Evolutionary conservation across 2,113 vertebrate genomes (phyloP).

Genomic region (Bothrops jararaca): DNA sequence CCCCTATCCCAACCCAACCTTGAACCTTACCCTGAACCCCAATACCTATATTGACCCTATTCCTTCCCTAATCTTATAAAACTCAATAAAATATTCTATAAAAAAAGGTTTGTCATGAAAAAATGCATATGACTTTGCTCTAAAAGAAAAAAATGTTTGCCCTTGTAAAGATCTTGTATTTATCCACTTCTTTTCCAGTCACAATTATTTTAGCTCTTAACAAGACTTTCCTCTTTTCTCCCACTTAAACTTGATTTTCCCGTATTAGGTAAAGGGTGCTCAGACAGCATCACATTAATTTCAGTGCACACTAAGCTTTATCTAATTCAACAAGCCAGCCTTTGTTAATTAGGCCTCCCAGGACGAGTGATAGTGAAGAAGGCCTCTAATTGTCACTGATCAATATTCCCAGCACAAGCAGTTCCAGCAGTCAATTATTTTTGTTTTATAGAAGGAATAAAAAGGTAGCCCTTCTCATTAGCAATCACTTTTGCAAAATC

Average conservation of each 20-base stretch:
- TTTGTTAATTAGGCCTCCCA: conserved; percentile 77
- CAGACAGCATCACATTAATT: conserved; percentile 71
- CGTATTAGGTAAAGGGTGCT: conserved; percentile 66
- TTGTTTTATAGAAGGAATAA: conserved; percentile 50
- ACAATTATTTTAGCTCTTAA: conserved; percentile 55
- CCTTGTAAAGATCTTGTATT: conserved; percentile 55
- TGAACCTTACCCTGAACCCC: too few relatives aligned
- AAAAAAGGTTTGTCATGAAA: not conserved
- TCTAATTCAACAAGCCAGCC: conserved; percentile 78
- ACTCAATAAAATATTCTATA: too few relatives aligned
- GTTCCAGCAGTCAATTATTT: conserved; percentile 64
- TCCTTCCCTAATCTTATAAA: too few relatives aligned
- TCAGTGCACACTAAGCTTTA: conserved; percentile 72
- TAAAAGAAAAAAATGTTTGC: not conserved
- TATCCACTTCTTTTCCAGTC: conserved; percentile 48
- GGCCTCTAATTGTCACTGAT: conserved; percentile 65
- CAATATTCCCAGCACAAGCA: conserved; percentile 60
- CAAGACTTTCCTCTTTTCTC: conserved; percentile 52
- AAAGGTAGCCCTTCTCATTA: conserved; percentile 51
- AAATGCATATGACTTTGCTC: not conserved
- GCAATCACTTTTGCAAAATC: conserved; percentile 33
- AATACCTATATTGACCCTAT: too few relatives aligned
- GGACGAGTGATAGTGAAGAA: conserved; percentile 58
- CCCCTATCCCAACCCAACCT: too few relatives aligned
- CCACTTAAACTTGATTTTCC: conserved; percentile 65